Evolutionary conservation across 2,797 vertebrate species (phyloP).

Genomic region (Hydrolagus colliei): DNA sequence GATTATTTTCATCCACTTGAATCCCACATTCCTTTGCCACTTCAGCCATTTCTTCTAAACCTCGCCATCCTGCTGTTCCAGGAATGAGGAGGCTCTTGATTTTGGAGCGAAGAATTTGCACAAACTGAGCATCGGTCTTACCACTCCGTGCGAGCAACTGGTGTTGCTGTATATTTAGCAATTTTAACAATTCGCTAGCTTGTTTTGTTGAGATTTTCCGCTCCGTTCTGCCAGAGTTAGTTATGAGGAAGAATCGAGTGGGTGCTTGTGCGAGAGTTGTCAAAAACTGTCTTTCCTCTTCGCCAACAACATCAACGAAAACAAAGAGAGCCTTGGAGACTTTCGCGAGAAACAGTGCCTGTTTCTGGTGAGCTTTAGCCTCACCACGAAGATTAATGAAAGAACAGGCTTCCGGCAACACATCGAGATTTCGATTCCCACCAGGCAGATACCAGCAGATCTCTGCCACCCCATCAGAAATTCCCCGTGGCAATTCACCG

Average conservation of each 20-base stretch:
- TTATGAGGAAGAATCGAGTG: conserved; percentile 46
- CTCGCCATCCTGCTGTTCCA: conserved; percentile 46
- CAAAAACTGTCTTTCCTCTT: too few species aligned
- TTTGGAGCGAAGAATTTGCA: conserved; percentile 31
- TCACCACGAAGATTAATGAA: too few species aligned
- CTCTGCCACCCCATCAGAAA: too few species aligned
- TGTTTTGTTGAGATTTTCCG: neutral
- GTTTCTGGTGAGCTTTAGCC: too few species aligned
- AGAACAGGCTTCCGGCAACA: too few species aligned
- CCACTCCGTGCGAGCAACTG: conserved; percentile 40
- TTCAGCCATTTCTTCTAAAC: conserved; percentile 54
- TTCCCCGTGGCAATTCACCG: too few species aligned
- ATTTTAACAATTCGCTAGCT: conserved; percentile 36
- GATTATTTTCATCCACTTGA: conserved; percentile 57
- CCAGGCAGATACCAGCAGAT: too few species aligned
- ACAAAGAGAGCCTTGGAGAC: too few species aligned
- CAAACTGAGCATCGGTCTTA: conserved; percentile 47
- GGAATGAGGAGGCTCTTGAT: conserved; percentile 35
- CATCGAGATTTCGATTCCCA: too few species aligned
- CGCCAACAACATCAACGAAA: too few species aligned
- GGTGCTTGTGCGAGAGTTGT: conserved; percentile 35
- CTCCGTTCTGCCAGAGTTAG: conserved; percentile 39
- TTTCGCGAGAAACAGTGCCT: too few species aligned
- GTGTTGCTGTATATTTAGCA: conserved; percentile 39
- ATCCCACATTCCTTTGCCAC: conserved; percentile 50